These are phyloP conservation scores for Hirtodrosophila duncani DNA, from an alignment of 2,888 invertebrate genomes.

Conservation along the genomic window DNA sequence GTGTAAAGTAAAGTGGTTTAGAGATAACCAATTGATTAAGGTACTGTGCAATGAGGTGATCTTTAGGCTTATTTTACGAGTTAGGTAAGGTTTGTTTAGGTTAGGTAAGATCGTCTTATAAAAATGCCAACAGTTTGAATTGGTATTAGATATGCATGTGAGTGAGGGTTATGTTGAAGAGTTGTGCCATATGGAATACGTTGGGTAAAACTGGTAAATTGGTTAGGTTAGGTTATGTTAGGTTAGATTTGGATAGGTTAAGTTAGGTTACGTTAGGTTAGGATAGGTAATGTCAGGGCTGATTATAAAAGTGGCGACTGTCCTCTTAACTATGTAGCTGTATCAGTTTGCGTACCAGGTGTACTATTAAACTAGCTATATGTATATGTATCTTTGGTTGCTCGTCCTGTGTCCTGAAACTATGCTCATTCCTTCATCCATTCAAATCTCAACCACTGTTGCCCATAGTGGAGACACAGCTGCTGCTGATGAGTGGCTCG, in stretches of 20 bases:
- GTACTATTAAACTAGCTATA: conserved; percentile 9
- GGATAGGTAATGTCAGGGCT: no score
- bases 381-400: conserved; percentile 26
- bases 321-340: conserved; percentile 9
- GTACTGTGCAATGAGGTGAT: conserved; percentile 4
- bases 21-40: no score
- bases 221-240: no score
- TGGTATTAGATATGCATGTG: no score
- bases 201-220: no score
- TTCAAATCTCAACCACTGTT: conserved; percentile 49
- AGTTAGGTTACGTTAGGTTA: no score
- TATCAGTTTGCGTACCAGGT: conserved; percentile 22
- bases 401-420: background rate
- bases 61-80: conserved; percentile 24
- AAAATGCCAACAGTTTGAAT: conserved; percentile 27
- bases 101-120: conserved; percentile 17
- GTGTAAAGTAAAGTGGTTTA: no score
- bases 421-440: background rate
- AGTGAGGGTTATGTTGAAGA: no score
- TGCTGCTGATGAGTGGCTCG: conserved; percentile 82
- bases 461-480: conserved; percentile 66
- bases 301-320: no score
- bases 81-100: conserved; percentile 18
- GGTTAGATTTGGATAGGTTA: no score
- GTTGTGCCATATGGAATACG: no score